Conservation (phyloP, 2,113 vertebrate genomes). For the Esox niger region DNA sequence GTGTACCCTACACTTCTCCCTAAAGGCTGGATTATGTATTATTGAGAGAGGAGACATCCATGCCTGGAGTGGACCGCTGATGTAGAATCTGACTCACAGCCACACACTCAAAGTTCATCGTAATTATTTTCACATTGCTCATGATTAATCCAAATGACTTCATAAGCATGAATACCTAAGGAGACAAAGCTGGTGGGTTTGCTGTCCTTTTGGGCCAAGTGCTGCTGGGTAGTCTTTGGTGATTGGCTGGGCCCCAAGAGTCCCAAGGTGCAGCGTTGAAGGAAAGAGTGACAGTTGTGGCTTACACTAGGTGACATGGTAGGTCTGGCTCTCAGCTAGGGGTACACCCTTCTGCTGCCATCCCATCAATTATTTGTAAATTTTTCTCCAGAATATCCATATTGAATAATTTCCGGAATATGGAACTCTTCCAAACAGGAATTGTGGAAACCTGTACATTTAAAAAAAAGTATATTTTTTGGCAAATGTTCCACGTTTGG, state of each 20-base stretch:
- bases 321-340: not conserved
- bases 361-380: too few species aligned
- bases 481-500: too few species aligned
- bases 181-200: slow-evolving; percentile 20
- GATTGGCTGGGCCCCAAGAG: slow-evolving; percentile 10
- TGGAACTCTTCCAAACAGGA: too few species aligned
- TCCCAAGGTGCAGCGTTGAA: slow-evolving; percentile 5
- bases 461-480: too few species aligned
- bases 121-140: slow-evolving; percentile 21
- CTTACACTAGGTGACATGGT: not conserved
- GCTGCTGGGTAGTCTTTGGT: not conserved
- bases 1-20: slow-evolving; percentile 40
- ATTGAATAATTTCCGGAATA: too few species aligned
- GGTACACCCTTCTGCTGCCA: too few species aligned
- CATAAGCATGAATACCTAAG: slow-evolving; percentile 45
- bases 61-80: slow-evolving; percentile 24
- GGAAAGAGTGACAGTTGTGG: slow-evolving; percentile 1
- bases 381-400: too few species aligned
- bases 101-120: slow-evolving; percentile 19
- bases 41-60: slow-evolving; percentile 18
- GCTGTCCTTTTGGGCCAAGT: slow-evolving; percentile 5
- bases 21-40: slow-evolving; percentile 45
- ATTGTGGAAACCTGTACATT: too few species aligned
- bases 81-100: slow-evolving; percentile 22
- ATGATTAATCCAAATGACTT: slow-evolving; percentile 35